phyloP scores from a whole-genome alignment of 2,888 invertebrate genomes.

The Drosophila longiperda region DNA sequence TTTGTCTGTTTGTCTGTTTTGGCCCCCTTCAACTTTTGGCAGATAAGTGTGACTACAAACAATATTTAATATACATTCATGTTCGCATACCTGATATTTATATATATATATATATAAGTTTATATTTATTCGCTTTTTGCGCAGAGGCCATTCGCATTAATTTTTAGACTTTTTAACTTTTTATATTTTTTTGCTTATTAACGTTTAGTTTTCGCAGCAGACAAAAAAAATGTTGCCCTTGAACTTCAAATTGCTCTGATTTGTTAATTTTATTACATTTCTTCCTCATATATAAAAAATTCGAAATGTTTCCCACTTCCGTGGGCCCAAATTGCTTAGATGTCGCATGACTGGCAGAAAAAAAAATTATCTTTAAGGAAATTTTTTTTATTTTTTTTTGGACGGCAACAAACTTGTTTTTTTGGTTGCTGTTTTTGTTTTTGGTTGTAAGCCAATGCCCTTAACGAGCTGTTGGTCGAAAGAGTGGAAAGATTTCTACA shows the following conservation, averaged over 20 bases:
- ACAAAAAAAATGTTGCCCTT: slow-evolving; percentile 33
- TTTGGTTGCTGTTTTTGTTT: neutral
- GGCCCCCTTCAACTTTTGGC: slow-evolving; percentile 24
- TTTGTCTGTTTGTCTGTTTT: slow-evolving; percentile 30
- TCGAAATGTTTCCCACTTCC: slow-evolving; percentile 45
- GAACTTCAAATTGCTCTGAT: slow-evolving; percentile 43
- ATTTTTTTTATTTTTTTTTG: slow-evolving; percentile 13
- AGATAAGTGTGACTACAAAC: slow-evolving; percentile 23
- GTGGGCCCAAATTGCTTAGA: slow-evolving; percentile 21
- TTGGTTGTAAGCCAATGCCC: slow-evolving; percentile 52
- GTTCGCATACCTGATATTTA: slow-evolving; percentile 2
- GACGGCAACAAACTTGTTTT: slow-evolving; percentile 23
- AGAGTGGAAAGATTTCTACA: neutral
- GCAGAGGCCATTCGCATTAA: slow-evolving; percentile 73
- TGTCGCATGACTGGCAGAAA: slow-evolving; percentile 30
- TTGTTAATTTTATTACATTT: slow-evolving; percentile 7
- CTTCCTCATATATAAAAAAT: neutral
- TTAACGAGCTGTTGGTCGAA: slow-evolving; percentile 5
- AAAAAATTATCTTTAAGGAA: slow-evolving; percentile 44
- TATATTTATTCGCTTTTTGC: slow-evolving; percentile 59
- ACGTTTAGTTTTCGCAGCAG: slow-evolving; percentile 36
- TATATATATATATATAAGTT: neutral
- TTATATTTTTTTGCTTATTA: slow-evolving; percentile 18
- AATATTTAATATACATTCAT: slow-evolving; percentile 2
- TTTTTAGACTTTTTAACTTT: slow-evolving; percentile 34